Percentiles rank a stretch among this genome's conserved stretches.
Conservation (phyloP, 2,888 invertebrate genomes). For the Stictocephala bisonia region DNA sequence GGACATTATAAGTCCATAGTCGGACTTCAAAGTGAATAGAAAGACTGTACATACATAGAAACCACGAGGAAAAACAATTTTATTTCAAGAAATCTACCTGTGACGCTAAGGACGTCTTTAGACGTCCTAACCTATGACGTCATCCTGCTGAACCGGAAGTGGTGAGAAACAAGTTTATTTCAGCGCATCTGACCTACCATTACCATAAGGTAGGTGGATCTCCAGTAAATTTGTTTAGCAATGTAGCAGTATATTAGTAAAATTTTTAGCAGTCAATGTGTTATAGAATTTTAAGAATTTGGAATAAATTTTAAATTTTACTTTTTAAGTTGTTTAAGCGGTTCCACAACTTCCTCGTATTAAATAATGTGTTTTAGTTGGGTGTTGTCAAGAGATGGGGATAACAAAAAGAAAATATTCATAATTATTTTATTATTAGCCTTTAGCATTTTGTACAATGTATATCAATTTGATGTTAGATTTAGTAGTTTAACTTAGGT, state of each 20-base stretch:
- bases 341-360: too few species aligned
- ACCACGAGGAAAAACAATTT: neutral
- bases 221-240: neutral
- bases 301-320: too few species aligned
- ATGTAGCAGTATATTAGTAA: slow-evolving; percentile 6
- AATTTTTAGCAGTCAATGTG: slow-evolving; percentile 25
- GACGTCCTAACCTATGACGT: neutral
- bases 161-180: neutral
- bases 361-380: too few species aligned
- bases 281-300: too few species aligned
- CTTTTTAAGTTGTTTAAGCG: too few species aligned
- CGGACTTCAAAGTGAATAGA: slow-evolving; percentile 2
- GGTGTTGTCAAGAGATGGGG: too few species aligned
- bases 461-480: too few species aligned
- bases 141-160: neutral
- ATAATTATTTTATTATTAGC: too few species aligned
- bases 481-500: too few species aligned
- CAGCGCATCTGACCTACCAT: neutral
- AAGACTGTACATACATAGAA: neutral
- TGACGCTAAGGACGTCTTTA: neutral
- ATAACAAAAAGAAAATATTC: too few species aligned
- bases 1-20: neutral
- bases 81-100: neutral
- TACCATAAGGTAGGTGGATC: neutral
- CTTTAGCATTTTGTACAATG: too few species aligned